Evolutionary conservation across 2,888 invertebrate species (phyloP).

Genomic region (Antheraea yamamai): DNA sequence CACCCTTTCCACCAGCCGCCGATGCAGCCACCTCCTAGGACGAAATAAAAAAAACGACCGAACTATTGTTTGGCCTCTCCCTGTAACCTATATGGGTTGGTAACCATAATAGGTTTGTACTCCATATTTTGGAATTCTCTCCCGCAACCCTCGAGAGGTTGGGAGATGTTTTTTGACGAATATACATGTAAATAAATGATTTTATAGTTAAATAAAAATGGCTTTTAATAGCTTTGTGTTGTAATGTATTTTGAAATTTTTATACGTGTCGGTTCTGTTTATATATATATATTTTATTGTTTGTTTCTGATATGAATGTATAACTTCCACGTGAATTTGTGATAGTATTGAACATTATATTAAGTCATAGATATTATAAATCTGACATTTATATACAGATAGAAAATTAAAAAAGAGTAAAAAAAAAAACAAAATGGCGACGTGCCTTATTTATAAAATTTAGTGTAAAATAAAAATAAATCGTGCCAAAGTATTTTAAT

Average conservation of each 20-base stretch:
- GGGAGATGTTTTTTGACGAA: slow-evolving; percentile 54
- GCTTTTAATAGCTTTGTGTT: slow-evolving; percentile 5
- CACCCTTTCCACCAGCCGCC: slow-evolving; percentile 76
- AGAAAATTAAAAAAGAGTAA: slow-evolving; percentile 21
- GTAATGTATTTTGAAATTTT: slow-evolving; percentile 9
- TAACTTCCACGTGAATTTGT: slow-evolving; percentile 10
- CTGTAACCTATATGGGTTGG: slow-evolving; percentile 57
- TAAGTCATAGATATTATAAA: slow-evolving; percentile 26
- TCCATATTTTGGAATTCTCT: slow-evolving; percentile 35
- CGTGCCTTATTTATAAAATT: slow-evolving; percentile 66
- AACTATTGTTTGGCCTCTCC: slow-evolving; percentile 45
- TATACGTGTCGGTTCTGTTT: not conserved
- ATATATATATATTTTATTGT: not conserved
- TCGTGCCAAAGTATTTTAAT: slow-evolving; percentile 57
- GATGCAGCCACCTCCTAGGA: slow-evolving; percentile 63
- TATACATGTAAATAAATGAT: slow-evolving; percentile 39
- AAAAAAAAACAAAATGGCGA: slow-evolving; percentile 44
- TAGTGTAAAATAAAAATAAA: slow-evolving; percentile 42
- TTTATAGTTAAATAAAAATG: not conserved
- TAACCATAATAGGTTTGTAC: slow-evolving; percentile 50
- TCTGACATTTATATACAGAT: slow-evolving; percentile 29
- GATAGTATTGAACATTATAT: slow-evolving; percentile 21
- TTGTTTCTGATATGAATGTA: not conserved
- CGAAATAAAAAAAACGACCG: slow-evolving; percentile 48
- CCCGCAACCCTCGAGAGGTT: slow-evolving; percentile 35